phyloP scores from a whole-genome alignment of 2,113 vertebrate species.

The Dicrurus megarhynchus region DNA sequence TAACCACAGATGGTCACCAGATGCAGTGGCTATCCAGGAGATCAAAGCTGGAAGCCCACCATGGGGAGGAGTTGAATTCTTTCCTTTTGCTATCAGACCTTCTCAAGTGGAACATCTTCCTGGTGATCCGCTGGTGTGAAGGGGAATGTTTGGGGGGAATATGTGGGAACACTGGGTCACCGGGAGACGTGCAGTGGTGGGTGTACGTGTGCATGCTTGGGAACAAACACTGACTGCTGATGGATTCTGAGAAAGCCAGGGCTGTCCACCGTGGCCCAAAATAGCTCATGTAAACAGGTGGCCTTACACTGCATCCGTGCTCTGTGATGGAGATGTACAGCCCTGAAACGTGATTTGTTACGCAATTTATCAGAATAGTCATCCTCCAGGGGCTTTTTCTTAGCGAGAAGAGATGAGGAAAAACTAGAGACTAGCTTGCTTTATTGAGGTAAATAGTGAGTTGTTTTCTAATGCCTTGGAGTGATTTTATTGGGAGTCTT shows the following conservation, averaged over 20 bases:
- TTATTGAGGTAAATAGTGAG: neutral
- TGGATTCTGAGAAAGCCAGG: constrained; percentile 44
- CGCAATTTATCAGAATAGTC: neutral
- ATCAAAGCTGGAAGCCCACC: neutral
- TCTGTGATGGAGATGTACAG: neutral
- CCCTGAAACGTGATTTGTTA: neutral
- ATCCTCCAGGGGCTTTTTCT: neutral
- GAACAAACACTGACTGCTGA: constrained; percentile 8
- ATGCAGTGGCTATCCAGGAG: neutral
- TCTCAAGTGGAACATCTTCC: neutral
- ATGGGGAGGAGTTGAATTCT: neutral
- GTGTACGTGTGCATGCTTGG: neutral
- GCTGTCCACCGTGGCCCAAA: neutral
- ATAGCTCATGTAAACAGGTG: constrained; percentile 47
- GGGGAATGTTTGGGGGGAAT: neutral
- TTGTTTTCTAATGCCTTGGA: constrained; percentile 3
- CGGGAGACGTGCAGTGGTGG: neutral
- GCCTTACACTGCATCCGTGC: neutral
- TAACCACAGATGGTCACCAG: neutral
- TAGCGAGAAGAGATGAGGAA: neutral
- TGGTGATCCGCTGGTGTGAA: neutral
- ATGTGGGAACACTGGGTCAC: neutral
- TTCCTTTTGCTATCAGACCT: neutral
- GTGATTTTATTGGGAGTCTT: neutral
- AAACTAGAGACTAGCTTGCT: neutral